A percentile compares a stretch with the other conserved stretches of the same genome.
Evolutionary conservation across 2,113 vertebrate species (phyloP).

Genomic region (Daboia siamensis): DNA sequence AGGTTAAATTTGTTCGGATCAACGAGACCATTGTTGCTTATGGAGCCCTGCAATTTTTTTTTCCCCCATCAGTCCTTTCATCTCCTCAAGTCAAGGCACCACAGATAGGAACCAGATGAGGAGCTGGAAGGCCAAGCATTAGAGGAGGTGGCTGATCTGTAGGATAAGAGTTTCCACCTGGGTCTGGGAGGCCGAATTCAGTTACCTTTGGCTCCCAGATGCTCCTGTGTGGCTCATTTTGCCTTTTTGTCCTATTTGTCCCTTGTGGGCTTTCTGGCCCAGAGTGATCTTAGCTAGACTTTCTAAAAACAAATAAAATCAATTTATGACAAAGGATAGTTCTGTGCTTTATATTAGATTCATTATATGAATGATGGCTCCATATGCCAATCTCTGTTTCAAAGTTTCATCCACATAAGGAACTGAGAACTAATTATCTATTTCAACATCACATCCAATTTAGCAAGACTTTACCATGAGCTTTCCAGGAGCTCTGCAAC

Average conservation of each 20-base stretch:
- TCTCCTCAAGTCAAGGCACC: not conserved
- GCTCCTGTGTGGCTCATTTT: not conserved
- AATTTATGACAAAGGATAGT: not conserved
- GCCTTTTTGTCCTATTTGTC: not conserved
- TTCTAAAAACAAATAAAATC: not conserved
- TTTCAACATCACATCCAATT: not conserved
- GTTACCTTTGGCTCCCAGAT: not conserved
- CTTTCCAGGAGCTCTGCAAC: not conserved
- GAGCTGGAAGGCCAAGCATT: conserved; percentile 2
- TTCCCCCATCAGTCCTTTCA: conserved; percentile 5
- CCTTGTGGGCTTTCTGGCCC: not conserved
- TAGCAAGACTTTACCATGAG: not conserved
- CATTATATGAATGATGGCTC: not conserved
- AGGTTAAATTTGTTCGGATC: conserved; percentile 8
- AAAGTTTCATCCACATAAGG: not conserved
- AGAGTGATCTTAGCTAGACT: not conserved
- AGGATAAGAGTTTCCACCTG: conserved; percentile 13
- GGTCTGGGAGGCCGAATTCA: not conserved
- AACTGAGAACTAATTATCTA: not conserved
- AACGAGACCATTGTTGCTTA: conserved; percentile 24
- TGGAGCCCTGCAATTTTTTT: not conserved
- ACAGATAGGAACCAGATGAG: conserved; percentile 28
- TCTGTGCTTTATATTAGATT: not conserved
- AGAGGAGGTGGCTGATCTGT: conserved; percentile 1
- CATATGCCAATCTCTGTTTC: not conserved